Conservation (phyloP, 2,888 invertebrate genomes). For the Orthosia gracilis region DNA sequence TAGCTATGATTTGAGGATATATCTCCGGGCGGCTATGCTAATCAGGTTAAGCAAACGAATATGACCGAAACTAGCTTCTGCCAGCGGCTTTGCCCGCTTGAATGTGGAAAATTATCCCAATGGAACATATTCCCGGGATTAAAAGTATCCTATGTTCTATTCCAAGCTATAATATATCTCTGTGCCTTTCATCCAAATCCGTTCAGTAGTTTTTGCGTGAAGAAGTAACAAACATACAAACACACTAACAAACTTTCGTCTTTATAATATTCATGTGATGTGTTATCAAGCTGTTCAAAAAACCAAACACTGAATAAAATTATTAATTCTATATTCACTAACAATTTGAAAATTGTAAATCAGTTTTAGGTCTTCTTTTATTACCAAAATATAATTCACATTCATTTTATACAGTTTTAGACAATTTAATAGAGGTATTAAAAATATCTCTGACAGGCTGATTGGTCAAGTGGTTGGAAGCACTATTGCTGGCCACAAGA, state of each 20-base stretch:
- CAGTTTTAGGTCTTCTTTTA: conserved; percentile 5
- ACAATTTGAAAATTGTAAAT: conserved; percentile 7
- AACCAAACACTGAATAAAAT: conserved; percentile 17
- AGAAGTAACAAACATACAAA: too few species aligned
- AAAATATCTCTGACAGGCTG: not conserved
- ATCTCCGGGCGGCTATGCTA: too few species aligned
- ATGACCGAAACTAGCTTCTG: too few species aligned
- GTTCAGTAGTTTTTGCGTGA: too few species aligned
- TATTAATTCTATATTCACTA: conserved; percentile 1
- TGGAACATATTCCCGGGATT: too few species aligned
- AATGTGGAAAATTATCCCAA: too few species aligned
- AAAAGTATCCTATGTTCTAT: too few species aligned
- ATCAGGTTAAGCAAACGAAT: too few species aligned
- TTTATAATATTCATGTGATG: not conserved
- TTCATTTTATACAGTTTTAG: not conserved
- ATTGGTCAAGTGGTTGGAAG: not conserved
- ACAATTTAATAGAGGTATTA: not conserved
- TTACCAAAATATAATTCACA: conserved; percentile 1
- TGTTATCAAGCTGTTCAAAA: not conserved
- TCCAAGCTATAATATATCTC: too few species aligned
- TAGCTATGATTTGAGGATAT: not conserved
- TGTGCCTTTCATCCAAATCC: too few species aligned
- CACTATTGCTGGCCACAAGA: not conserved
- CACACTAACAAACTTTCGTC: too few species aligned
- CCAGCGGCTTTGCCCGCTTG: too few species aligned